Percentiles rank a stretch among this genome's conserved stretches.
These are phyloP conservation scores for Bufo bufo DNA, from an alignment of 2,113 vertebrate species.

Conservation along the genomic window DNA sequence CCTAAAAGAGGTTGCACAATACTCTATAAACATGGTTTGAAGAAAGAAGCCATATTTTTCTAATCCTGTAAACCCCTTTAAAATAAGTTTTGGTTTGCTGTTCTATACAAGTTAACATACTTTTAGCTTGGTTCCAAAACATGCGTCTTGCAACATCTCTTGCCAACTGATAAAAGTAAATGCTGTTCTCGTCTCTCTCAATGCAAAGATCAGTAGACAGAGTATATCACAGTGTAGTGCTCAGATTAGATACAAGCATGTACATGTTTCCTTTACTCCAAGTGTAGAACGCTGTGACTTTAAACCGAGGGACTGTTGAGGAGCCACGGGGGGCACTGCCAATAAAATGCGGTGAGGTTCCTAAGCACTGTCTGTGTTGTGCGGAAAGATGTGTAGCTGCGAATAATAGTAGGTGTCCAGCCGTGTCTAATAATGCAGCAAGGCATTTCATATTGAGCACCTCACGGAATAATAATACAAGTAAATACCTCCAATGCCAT, in stretches of 20 bases:
- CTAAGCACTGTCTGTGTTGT: conserved; percentile 8
- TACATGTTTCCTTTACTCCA: neutral
- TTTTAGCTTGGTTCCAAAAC: too few relatives aligned
- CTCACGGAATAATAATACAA: conserved; percentile 41
- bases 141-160: neutral
- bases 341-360: conserved; percentile 38
- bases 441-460: conserved; percentile 46
- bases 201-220: neutral
- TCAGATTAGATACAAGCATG: neutral
- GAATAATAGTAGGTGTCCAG: conserved; percentile 45
- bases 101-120: too few relatives aligned
- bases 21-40: too few relatives aligned
- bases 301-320: conserved; percentile 31
- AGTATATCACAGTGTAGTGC: neutral
- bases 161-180: neutral
- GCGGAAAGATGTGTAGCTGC: conserved; percentile 24
- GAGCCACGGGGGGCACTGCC: conserved; percentile 23
- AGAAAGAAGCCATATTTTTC: too few relatives aligned
- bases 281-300: neutral
- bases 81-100: too few relatives aligned
- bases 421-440: conserved; percentile 37
- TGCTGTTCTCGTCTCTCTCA: neutral
- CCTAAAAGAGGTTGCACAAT: too few relatives aligned
- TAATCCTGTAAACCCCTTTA: too few relatives aligned
- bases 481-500: conserved; percentile 13